Conservation (phyloP, 2,113 vertebrate species). For the Leptosomus discolor region DNA sequence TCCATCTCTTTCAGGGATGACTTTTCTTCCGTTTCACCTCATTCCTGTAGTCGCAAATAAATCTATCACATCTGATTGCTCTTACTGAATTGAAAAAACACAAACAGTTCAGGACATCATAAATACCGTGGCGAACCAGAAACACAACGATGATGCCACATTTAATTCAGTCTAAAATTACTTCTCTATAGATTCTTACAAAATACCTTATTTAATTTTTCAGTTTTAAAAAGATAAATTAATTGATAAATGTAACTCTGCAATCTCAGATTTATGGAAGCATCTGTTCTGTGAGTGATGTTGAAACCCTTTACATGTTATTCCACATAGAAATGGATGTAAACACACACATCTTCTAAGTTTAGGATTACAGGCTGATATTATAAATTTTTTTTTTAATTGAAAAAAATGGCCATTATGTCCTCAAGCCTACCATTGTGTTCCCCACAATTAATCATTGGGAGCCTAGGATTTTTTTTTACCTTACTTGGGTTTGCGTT, state of each 20-base stretch:
- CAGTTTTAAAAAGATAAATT: background rate
- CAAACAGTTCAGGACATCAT: background rate
- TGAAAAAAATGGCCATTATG: background rate
- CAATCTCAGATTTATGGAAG: background rate
- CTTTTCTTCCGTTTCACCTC: background rate
- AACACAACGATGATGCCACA: background rate
- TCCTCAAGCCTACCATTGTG: background rate
- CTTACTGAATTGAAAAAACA: background rate
- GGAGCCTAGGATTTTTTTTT: background rate
- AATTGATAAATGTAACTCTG: background rate
- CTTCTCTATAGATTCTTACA: background rate
- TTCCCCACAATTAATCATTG: background rate
- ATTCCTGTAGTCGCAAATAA: background rate
- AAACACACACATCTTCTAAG: background rate
- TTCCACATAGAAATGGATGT: background rate
- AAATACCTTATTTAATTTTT: background rate
- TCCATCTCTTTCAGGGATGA: background rate
- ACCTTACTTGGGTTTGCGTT: background rate
- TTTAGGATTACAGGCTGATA: background rate
- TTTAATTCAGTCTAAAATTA: background rate
- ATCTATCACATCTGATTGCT: background rate
- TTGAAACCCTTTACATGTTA: background rate
- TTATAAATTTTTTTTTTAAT: background rate
- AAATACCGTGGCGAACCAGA: background rate
- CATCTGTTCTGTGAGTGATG: background rate